These are phyloP conservation scores for Strix uralensis DNA, from an alignment of 2,113 vertebrate genomes.

Conservation along the genomic window DNA sequence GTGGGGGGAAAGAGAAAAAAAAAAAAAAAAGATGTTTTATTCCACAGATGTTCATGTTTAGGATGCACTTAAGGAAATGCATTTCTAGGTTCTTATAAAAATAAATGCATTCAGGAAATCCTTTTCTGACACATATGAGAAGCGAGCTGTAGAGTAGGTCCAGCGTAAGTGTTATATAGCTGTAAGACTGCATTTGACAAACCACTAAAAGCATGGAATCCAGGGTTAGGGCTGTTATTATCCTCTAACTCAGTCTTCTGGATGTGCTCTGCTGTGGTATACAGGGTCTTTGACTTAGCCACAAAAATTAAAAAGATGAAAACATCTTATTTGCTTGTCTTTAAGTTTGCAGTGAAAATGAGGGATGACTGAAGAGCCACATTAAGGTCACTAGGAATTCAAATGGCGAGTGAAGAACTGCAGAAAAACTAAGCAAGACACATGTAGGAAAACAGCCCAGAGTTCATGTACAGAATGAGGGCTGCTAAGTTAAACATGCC, in stretches of 20 bases:
- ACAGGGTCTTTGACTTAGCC: neutral
- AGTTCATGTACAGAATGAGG: neutral
- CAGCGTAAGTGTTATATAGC: neutral
- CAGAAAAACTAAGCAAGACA: rapidly evolving
- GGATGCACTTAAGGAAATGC: neutral
- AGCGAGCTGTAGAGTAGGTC: neutral
- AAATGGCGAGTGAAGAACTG: neutral
- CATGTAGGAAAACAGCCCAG: neutral
- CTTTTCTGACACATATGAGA: neutral
- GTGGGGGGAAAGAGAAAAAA: neutral
- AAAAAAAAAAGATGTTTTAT: neutral
- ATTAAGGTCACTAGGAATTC: neutral
- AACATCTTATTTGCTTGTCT: neutral
- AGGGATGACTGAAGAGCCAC: neutral
- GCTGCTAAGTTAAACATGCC: neutral
- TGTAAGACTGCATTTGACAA: neutral
- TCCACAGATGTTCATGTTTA: neutral
- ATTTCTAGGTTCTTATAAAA: neutral
- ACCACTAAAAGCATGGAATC: neutral
- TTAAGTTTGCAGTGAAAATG: neutral
- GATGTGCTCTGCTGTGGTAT: neutral
- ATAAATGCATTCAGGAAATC: neutral
- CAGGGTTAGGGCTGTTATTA: neutral
- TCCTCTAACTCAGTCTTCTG: neutral
- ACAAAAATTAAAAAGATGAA: neutral